Percentiles rank a stretch among this genome's conserved stretches.
These are phyloP conservation scores for Brachionus koreanus DNA, from an alignment of 1,140 invertebrate species.

Conservation along the genomic window DNA sequence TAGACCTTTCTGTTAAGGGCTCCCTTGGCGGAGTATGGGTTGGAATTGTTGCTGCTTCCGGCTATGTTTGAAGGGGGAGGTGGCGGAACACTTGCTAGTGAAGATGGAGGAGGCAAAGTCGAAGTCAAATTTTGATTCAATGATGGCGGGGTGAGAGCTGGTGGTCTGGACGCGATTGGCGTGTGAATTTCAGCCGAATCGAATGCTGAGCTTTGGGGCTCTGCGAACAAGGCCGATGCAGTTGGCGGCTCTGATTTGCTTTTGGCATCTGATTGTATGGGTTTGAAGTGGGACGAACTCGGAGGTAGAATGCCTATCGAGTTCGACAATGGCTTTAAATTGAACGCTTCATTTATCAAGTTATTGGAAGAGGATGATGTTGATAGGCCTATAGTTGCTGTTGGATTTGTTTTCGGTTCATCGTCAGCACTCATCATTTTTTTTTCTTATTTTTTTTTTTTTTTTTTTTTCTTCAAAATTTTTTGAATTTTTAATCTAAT, in stretches of 20 bases:
- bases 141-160: background rate
- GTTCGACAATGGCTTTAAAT: conserved; percentile 27
- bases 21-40: conserved; percentile 35
- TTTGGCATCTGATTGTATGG: conserved; percentile 3
- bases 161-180: background rate
- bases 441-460: no score
- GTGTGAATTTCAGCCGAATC: background rate
- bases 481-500: background rate
- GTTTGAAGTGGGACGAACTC: conserved; percentile 16
- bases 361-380: background rate
- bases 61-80: background rate
- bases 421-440: conserved; percentile 44
- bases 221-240: background rate
- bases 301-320: conserved; percentile 16
- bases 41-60: background rate
- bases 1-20: conserved; percentile 42
- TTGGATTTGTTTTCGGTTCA: background rate
- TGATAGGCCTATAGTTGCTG: background rate
- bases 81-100: background rate
- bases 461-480: no score
- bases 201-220: background rate
- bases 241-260: background rate
- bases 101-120: background rate
- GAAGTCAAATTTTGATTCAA: background rate
- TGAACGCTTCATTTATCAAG: conserved; percentile 29